These are phyloP conservation scores for Margaritifera margaritifera DNA, from an alignment of 2,888 invertebrate genomes.

Conservation along the genomic window DNA sequence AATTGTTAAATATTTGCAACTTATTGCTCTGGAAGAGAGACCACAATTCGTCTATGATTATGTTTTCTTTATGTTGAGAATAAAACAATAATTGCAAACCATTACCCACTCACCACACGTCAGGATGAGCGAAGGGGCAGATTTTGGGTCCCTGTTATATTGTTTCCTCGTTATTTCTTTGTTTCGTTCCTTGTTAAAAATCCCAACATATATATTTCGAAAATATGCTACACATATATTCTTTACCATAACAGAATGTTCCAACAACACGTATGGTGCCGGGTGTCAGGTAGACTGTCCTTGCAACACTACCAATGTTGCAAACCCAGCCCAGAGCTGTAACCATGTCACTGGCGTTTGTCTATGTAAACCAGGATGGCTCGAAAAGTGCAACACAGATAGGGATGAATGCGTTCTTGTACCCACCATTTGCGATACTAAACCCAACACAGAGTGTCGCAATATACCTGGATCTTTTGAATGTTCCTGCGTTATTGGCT, in stretches of 20 bases:
- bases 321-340: constrained; percentile 27
- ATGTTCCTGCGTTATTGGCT: constrained; percentile 30
- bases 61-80: too few relatives aligned
- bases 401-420: constrained; percentile 36
- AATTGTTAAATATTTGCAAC: too few relatives aligned
- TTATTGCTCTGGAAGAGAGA: too few relatives aligned
- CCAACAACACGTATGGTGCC: constrained; percentile 22
- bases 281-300: constrained; percentile 21
- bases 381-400: constrained; percentile 38
- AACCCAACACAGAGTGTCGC: constrained; percentile 24
- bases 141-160: too few relatives aligned
- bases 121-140: too few relatives aligned
- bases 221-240: background rate
- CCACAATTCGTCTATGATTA: too few relatives aligned
- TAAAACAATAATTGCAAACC: too few relatives aligned
- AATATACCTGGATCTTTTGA: constrained; percentile 22
- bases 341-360: constrained; percentile 35
- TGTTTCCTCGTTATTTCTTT: too few relatives aligned
- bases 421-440: constrained; percentile 15
- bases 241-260: constrained; percentile 26
- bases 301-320: constrained; percentile 20
- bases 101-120: too few relatives aligned
- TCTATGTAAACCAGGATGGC: constrained; percentile 38
- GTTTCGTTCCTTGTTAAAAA: too few relatives aligned
- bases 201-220: background rate